These are phyloP conservation scores for Margarornis squamiger DNA, from an alignment of 2,797 vertebrate genomes.

Conservation along the genomic window DNA sequence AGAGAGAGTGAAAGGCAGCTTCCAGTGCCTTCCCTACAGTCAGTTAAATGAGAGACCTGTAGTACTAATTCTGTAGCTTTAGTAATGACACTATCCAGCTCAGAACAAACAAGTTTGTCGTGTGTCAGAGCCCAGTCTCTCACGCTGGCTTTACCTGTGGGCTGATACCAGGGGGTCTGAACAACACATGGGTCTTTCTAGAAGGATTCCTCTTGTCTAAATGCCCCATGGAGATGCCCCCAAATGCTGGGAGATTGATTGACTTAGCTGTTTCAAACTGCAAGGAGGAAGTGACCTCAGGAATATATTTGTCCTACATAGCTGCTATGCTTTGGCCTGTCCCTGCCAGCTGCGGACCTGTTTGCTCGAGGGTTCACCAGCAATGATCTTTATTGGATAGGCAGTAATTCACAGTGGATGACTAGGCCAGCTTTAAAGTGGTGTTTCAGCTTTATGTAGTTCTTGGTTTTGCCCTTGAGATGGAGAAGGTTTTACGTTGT, in stretches of 20 bases:
- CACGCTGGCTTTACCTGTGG: background rate
- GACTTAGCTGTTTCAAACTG: background rate
- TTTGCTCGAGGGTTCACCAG: background rate
- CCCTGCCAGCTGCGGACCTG: background rate
- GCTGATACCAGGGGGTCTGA: background rate
- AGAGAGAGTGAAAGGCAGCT: background rate
- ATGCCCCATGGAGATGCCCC: background rate
- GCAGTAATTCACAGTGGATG: background rate
- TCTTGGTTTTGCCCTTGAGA: background rate
- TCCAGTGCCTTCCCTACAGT: background rate
- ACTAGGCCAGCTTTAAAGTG: background rate
- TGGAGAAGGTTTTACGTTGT: background rate
- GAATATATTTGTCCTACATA: background rate
- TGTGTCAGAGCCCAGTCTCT: background rate
- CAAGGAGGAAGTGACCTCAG: background rate
- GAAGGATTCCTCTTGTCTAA: background rate
- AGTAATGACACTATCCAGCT: background rate
- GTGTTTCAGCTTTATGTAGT: background rate
- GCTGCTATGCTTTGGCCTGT: background rate
- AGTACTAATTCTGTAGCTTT: background rate
- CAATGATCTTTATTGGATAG: background rate
- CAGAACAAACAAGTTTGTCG: background rate
- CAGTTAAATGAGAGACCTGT: background rate
- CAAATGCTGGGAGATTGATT: background rate
- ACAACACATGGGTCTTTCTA: background rate